phyloP scores from a whole-genome alignment of 2,797 vertebrate genomes.

The Peromyscus attwateri region DNA sequence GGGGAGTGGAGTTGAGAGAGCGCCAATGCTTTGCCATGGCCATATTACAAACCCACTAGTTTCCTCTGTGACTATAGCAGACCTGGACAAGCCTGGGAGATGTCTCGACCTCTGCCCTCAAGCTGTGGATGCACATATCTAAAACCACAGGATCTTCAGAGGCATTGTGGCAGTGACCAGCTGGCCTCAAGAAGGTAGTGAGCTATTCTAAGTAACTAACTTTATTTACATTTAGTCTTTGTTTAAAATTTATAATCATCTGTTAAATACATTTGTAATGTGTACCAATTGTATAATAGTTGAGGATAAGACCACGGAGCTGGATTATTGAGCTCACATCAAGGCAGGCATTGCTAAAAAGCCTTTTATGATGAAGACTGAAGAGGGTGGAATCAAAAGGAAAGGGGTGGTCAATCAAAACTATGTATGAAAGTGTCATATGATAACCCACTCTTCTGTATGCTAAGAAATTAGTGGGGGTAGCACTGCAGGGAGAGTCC shows the following conservation, averaged over 20 bases:
- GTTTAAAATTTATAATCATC: background rate
- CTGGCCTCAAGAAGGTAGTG: background rate
- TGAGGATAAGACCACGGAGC: background rate
- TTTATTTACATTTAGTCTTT: slow-evolving; percentile 13
- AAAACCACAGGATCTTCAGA: background rate
- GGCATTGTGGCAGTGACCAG: background rate
- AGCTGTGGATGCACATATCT: background rate
- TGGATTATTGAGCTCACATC: background rate
- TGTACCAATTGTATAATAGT: background rate
- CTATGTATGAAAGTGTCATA: background rate
- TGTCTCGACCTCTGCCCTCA: background rate
- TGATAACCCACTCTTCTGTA: background rate
- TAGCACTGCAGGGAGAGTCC: too few species aligned
- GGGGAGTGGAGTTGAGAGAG: background rate
- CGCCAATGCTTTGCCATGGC: background rate
- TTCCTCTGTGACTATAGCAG: background rate
- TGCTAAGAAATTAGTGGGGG: background rate
- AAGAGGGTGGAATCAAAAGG: background rate
- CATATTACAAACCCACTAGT: background rate
- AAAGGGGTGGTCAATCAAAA: background rate
- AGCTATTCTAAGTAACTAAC: background rate
- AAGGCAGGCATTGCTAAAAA: background rate
- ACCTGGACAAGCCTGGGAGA: background rate
- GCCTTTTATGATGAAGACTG: background rate
- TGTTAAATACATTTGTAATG: background rate